These are phyloP conservation scores for Procavia capensis DNA, from an alignment of 2,113 vertebrate species.

Conservation along the genomic window DNA sequence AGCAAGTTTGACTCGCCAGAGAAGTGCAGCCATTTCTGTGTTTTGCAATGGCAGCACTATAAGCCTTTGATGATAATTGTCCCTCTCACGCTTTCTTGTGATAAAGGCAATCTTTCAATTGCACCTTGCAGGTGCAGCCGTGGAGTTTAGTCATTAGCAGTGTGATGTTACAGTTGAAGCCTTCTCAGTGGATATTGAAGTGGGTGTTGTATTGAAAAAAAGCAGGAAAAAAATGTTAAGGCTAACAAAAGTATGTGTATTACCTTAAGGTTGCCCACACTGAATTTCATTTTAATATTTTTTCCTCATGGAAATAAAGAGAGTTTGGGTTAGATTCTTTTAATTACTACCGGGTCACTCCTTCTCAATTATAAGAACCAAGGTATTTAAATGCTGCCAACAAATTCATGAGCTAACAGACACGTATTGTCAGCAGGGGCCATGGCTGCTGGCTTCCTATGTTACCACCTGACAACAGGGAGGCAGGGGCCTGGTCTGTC, in stretches of 20 bases:
- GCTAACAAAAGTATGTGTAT: not conserved
- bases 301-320: not conserved
- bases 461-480: not conserved
- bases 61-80: conserved; percentile 66
- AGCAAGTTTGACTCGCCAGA: conserved; percentile 57
- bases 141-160: conserved; percentile 40
- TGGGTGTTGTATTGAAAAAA: too few relatives aligned
- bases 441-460: not conserved
- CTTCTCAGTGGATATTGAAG: conserved; percentile 37
- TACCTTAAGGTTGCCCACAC: not conserved
- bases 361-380: not conserved
- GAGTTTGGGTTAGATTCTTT: conserved; percentile 30
- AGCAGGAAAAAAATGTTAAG: not conserved
- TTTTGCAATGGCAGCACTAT: conserved; percentile 4
- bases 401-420: not conserved
- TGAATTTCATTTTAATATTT: conserved; percentile 38
- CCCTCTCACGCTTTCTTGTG: conserved; percentile 42
- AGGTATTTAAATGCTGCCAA: conserved; percentile 32
- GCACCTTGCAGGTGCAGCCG: conserved; percentile 33
- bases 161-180: not conserved
- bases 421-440: not conserved
- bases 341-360: not conserved
- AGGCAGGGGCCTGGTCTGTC: not conserved
- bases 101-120: conserved; percentile 65
- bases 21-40: conserved; percentile 39